Conservation (phyloP, 1,140 invertebrate species). For the Orussus abietinus region DNA sequence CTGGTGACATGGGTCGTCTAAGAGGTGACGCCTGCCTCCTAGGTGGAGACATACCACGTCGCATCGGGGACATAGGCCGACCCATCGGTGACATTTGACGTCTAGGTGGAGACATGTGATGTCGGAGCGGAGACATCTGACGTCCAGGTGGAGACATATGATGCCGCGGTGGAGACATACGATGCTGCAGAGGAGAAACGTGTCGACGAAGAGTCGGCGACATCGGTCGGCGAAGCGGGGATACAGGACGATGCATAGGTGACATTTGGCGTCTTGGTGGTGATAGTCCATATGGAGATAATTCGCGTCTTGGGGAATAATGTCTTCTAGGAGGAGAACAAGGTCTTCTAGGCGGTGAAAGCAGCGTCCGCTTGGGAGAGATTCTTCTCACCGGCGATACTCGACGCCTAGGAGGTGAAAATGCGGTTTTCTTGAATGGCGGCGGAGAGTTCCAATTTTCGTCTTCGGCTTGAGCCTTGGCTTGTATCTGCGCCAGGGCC, state of each 20-base stretch:
- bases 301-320: slow-evolving; percentile 10
- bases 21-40: slow-evolving; percentile 13
- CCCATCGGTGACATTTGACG: too few species aligned
- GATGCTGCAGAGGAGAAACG: not conserved
- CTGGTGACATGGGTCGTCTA: slow-evolving; percentile 15
- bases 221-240: slow-evolving; percentile 19
- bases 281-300: slow-evolving; percentile 7
- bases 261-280: slow-evolving; percentile 24
- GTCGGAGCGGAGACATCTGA: slow-evolving; percentile 16
- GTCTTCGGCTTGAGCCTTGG: not conserved
- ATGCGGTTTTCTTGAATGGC: not conserved
- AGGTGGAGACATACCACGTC: slow-evolving; percentile 8
- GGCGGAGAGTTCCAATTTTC: not conserved
- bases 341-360: slow-evolving; percentile 13
- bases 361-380: slow-evolving; percentile 25
- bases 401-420: slow-evolving; percentile 2
- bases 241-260: slow-evolving; percentile 21
- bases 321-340: slow-evolving; percentile 1
- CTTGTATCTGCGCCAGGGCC: too few species aligned
- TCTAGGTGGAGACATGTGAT: slow-evolving; percentile 15
- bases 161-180: slow-evolving; percentile 18
- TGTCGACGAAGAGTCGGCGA: slow-evolving; percentile 27
- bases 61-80: too few species aligned
- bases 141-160: slow-evolving; percentile 12
- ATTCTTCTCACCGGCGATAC: slow-evolving; percentile 12